Base-by-base conservation (phyloP, 2,797 vertebrate genomes). In the Steatocranus sp. region DNA sequence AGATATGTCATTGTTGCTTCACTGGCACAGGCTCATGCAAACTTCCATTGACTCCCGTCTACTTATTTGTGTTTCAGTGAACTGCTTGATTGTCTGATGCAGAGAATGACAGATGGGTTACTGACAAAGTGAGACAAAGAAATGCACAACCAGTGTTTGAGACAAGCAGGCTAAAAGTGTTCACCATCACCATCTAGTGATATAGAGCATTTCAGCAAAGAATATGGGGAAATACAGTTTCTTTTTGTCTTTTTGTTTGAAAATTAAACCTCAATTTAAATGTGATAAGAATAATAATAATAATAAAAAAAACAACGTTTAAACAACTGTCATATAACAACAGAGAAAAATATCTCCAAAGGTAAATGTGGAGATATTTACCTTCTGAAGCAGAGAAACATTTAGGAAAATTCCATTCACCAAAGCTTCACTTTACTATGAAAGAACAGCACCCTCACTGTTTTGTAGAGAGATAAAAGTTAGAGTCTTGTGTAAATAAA, bases 1-100 rank as follows among this genome's bases (percentile, higher is more conserved):
- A 93, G 85, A 90, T 87, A 75, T 43, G 48, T 51, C 83, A 80
- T 91, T 94, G 92, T 94, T 91, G 49, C 86, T 68, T 73, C 66
- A 68, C 51, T 80, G 82, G 87, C 77, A 91, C 70, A 27, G 76
- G 48, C 84, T 88, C 38, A 54, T 9, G 82, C 73, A 92, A 88
- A 90, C 87, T 81, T 89, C 83, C 86, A 89, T 30, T 86, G 83
- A 89, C 79, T 89, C 70, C 49, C 73, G 32, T 78, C 76, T 15
- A 77, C 73, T 86, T 81, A 75, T 90, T 90, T 86, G 80, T 82
- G 78, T 83, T 87, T 90, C 86, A 79, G 83, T 86, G 78, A 92
- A 88, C 56, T 70, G 82, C 15, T 4, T 32, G 66, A 90, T 87
- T 92, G 90, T 93, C 49, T 51, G n/a, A 80, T 36, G 41, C 14